phyloP scores from a whole-genome alignment of 1,140 invertebrate species.

The Archegozetes longisetosus region DNA sequence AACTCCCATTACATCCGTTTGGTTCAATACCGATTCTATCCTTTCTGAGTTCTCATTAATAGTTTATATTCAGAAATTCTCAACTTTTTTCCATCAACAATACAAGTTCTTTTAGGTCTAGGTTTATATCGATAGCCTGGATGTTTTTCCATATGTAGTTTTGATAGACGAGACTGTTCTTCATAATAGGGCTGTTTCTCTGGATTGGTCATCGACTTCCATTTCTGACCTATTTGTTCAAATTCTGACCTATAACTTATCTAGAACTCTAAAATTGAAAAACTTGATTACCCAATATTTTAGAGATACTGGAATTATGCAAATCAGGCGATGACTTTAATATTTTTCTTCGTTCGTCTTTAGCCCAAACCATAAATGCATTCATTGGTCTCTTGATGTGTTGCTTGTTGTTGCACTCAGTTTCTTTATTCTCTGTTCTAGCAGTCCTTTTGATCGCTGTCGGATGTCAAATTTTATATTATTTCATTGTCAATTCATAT shows the following conservation, averaged over 20 bases:
- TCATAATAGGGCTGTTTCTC: conserved; percentile 45
- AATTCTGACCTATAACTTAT: too few species aligned
- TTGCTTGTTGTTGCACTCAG: too few species aligned
- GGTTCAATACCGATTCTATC: conserved; percentile 24
- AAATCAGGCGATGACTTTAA: conserved; percentile 98
- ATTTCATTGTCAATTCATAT: too few species aligned
- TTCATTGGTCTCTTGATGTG: conserved; percentile 99
- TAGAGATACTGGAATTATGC: conserved; percentile 99
- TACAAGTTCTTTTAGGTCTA: conserved; percentile 40
- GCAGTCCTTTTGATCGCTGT: too few species aligned
- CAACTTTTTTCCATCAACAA: conserved; percentile 42
- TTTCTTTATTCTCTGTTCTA: too few species aligned
- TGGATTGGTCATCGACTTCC: conserved; percentile 40
- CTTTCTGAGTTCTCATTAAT: conserved; percentile 22
- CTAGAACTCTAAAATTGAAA: too few species aligned
- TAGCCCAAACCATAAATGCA: conserved; percentile 98
- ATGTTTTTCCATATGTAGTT: conserved; percentile 43
- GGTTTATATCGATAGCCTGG: conserved; percentile 39
- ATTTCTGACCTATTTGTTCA: conserved; percentile 39
- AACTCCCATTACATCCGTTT: too few species aligned
- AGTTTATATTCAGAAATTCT: conserved; percentile 28
- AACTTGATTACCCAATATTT: conserved; percentile 80
- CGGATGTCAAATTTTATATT: too few species aligned
- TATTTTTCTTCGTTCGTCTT: conserved; percentile 93
- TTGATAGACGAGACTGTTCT: conserved; percentile 41